Conservation (phyloP, 2,113 vertebrate species). For the Bufo gargarizans region DNA sequence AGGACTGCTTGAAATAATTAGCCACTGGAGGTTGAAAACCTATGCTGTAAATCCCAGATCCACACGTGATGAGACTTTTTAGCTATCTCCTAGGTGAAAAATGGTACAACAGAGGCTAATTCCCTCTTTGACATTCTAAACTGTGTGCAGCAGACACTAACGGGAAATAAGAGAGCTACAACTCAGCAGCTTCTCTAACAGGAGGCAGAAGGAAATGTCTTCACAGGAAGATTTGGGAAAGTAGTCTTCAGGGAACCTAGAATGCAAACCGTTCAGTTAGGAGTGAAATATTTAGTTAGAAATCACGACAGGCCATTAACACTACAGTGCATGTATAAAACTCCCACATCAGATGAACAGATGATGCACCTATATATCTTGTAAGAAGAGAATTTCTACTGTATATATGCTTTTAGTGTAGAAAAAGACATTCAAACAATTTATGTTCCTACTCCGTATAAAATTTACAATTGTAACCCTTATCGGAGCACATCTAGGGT, state of each 20-base stretch:
- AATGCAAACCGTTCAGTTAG: conserved; percentile 68
- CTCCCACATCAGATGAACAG: conserved; percentile 56
- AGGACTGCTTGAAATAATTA: conserved; percentile 72
- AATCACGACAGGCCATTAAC: conserved; percentile 68
- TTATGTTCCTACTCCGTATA: background rate
- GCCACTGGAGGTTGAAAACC: conserved; percentile 70
- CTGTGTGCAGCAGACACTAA: conserved; percentile 52
- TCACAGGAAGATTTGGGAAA: conserved; percentile 62
- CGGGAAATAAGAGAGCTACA: conserved; percentile 56
- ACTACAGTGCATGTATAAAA: conserved; percentile 65
- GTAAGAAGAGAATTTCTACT: background rate
- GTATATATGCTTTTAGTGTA: background rate
- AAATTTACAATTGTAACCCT: background rate
- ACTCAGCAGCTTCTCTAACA: conserved; percentile 61
- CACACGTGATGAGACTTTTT: conserved; percentile 59
- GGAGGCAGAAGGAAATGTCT: conserved; percentile 61
- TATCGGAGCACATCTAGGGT: background rate
- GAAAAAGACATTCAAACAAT: background rate
- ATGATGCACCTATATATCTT: background rate
- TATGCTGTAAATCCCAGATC: conserved; percentile 64
- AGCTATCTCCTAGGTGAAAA: conserved; percentile 64
- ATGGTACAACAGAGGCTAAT: conserved; percentile 65
- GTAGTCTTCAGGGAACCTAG: conserved; percentile 63
- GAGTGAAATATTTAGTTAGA: conserved; percentile 76
- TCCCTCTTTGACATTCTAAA: conserved; percentile 64